Evolutionary conservation across 1,140 invertebrate species (phyloP), one percentile per base, ranked within the genome.

Genomic region (Ceratina japonica): DNA sequence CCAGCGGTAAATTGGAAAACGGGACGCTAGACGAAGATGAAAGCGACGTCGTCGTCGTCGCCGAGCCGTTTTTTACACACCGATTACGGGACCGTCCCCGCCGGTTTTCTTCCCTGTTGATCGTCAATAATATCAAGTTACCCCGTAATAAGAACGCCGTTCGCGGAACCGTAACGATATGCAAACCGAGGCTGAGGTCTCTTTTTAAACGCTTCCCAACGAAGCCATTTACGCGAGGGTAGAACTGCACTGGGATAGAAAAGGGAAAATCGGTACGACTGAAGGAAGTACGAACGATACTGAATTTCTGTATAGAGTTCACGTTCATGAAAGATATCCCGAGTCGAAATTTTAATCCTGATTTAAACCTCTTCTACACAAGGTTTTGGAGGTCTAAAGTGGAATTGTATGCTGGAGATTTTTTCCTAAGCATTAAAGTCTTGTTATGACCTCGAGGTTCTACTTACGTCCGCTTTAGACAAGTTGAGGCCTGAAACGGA

Each of bases 1-100:
- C 5, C 70, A 70, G 65, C 59, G 82, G 52, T 75, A 56, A 72
- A 73, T 63, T 59, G 74, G 49, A 49, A 58, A 70, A 70, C 51
- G 68, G 16, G 54, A 63, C 63, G 61, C 51, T 62, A n/a, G 54
- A 63, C 63, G 61, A 52, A 69, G 72, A 27, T 80, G 79, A 22
- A 73, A 51, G 65, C 78, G 74, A 59, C 56, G 56, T 0, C n/a
- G n/a, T 5, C 78, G 64, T 80, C 63, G 73, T 20, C 49, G 27
- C 56, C 20, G 10, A 44, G 5, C 37, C 37, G 37, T 44, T 44
- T 44, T 51, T 24, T 24, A 31, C 62, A 12, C 44, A 20, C 1
- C 20, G 1, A 16, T 20, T 7, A 16, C 3, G 10, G 52, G 22
- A 3, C 8, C 37, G 37, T 20, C 54, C 18, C 16, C 13, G 51